Base-by-base conservation (phyloP, 1,140 invertebrate genomes). In the Drosophila subpulchrella region DNA sequence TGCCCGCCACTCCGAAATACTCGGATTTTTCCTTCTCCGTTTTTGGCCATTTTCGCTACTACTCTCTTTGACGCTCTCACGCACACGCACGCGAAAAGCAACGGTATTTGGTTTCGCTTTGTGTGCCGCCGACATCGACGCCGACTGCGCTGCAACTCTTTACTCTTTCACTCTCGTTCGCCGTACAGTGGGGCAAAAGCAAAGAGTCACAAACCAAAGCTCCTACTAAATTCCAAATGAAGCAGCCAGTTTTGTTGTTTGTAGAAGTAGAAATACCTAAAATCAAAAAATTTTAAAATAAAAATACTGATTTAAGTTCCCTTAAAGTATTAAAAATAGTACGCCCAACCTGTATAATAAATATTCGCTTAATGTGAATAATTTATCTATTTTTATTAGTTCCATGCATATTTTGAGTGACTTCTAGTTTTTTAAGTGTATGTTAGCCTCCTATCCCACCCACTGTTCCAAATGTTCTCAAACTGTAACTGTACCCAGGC, bases 71-170 rank as follows among this genome's bases (percentile, higher is more conserved):
- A 3, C 41, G 12, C 47, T 36, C 34, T 36, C 50, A 20, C 39
- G 51, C 42, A 48, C 51, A 46, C 17, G 68, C 78, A 70, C 73
- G 72, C 41, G 36, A 72, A 11, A 57, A 56, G 41, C 75, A 66
- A 77, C 56, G 56, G 73, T 79, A 71, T 81, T 65, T 44, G 20
- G 58, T 53, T 78, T 75, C 55, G 55, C 59, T 71, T 75, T 75
- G 71, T 61, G 58, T 65, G 55, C 55, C 66, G 72, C 55, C 67
- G 48, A 32, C 66, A 63, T 50, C 67, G 48, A 32, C 41, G 24
- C 38, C 2, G 10, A 62, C 60, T 10, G 55, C 56, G 55, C 44
- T 39, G 38, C 59, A 30, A 41, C 34, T 48, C 67, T 50, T 58
- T 54, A 48, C 65, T 70, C 46, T 68, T 48, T 32, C 42, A 51